phyloP scores from a whole-genome alignment of 1,140 invertebrate genomes.

The Eupeodes corollae region DNA sequence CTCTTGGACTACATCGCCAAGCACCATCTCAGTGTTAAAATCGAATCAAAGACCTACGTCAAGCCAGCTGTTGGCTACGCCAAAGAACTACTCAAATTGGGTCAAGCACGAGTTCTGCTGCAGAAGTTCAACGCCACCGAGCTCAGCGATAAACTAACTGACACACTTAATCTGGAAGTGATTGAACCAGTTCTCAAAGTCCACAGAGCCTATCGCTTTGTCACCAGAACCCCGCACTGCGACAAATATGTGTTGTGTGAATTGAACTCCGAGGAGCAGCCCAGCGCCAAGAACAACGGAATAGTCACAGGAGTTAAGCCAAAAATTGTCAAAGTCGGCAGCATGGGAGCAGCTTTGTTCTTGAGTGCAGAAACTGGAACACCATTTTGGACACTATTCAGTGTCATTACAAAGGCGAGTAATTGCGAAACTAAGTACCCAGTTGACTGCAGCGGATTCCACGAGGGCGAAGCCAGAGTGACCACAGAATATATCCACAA shows the following conservation, averaged over 20 bases:
- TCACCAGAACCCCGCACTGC: slow-evolving; percentile 53
- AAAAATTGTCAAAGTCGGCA: slow-evolving; percentile 57
- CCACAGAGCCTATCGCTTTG: slow-evolving; percentile 63
- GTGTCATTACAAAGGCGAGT: slow-evolving; percentile 41
- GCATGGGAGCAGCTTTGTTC: slow-evolving; percentile 47
- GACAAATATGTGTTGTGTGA: slow-evolving; percentile 64
- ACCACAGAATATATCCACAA: slow-evolving; percentile 68
- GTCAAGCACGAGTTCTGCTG: slow-evolving; percentile 51
- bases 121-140: slow-evolving; percentile 44
- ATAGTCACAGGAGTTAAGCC: slow-evolving; percentile 46
- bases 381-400: slow-evolving; percentile 46
- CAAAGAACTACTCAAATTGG: slow-evolving; percentile 54
- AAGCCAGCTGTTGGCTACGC: slow-evolving; percentile 60
- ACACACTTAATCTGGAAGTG: slow-evolving; percentile 62
- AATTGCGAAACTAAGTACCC: slow-evolving; percentile 52
- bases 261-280: slow-evolving; percentile 50
- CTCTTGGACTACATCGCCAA: slow-evolving; percentile 55
- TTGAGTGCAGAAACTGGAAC: slow-evolving; percentile 42
- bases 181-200: slow-evolving; percentile 65
- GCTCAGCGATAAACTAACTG: slow-evolving; percentile 60
- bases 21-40: slow-evolving; percentile 56
- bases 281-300: slow-evolving; percentile 22
- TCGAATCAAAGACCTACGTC: slow-evolving; percentile 60
- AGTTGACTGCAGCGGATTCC: slow-evolving; percentile 59
- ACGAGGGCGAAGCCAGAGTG: slow-evolving; percentile 65